These are phyloP conservation scores for Strigamia maritima DNA, from an alignment of 2,888 invertebrate species.

Conservation along the genomic window DNA sequence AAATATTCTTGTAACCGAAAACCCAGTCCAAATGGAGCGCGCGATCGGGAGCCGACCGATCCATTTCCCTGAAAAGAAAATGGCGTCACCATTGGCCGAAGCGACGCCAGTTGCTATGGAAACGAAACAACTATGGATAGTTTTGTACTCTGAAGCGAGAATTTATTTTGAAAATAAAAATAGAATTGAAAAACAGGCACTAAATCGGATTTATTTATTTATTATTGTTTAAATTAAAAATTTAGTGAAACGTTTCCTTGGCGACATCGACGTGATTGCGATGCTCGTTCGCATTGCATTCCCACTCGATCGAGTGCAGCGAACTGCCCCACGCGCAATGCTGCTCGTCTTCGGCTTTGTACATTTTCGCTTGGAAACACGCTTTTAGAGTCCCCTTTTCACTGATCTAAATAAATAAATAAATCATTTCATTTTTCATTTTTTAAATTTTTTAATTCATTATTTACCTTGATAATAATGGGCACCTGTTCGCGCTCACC, in stretches of 20 bases:
- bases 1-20: slow-evolving; percentile 54
- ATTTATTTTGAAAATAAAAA: neutral
- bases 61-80: neutral
- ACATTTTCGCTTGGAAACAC: slow-evolving; percentile 59
- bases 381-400: slow-evolving; percentile 57
- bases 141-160: too few relatives aligned
- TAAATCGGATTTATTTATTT: neutral
- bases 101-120: neutral
- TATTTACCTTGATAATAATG: slow-evolving; percentile 53
- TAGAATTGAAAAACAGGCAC: too few relatives aligned
- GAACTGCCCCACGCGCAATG: slow-evolving; percentile 59
- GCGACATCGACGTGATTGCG: slow-evolving; percentile 56
- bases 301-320: slow-evolving; percentile 58
- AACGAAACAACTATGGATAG: neutral
- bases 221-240: neutral
- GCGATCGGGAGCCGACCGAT: slow-evolving; percentile 13
- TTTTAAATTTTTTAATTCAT: neutral
- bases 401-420: slow-evolving; percentile 50
- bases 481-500: slow-evolving; percentile 56
- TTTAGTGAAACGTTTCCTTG: slow-evolving; percentile 56
- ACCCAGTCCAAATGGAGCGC: slow-evolving; percentile 52
- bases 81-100: neutral
- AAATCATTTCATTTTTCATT: neutral
- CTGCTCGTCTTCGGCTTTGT: slow-evolving; percentile 56
- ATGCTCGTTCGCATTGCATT: slow-evolving; percentile 53